phyloP scores from a whole-genome alignment of 1,140 invertebrate genomes.

The Sminthurinus signatus region DNA sequence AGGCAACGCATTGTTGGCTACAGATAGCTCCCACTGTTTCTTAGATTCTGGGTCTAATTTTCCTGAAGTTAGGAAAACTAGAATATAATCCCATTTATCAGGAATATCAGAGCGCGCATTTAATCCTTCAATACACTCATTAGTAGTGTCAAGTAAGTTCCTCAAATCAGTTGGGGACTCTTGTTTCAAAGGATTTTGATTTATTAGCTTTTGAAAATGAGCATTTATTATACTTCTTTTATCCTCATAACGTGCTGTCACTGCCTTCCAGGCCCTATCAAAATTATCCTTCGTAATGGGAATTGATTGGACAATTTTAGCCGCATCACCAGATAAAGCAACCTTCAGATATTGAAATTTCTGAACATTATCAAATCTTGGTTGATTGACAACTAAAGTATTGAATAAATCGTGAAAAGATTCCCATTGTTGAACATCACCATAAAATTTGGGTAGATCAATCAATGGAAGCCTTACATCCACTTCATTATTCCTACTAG shows the following conservation, averaged over 20 bases:
- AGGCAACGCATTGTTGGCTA: background rate
- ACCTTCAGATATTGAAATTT: conserved; percentile 19
- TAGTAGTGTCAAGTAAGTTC: conserved; percentile 1
- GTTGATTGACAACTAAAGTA: background rate
- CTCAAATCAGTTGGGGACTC: background rate
- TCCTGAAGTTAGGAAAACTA: background rate
- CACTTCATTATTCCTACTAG: no score
- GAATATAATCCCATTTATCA: background rate
- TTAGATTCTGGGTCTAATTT: background rate
- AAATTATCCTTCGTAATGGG: conserved; percentile 13
- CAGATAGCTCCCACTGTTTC: background rate
- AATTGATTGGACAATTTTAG: background rate
- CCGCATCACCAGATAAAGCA: background rate
- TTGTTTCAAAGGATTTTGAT: background rate
- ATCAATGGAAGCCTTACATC: background rate
- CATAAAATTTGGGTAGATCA: background rate
- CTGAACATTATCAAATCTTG: background rate
- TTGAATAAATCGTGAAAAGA: background rate
- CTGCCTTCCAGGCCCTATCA: conserved; percentile 1
- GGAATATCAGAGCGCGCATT: background rate
- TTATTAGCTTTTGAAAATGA: background rate
- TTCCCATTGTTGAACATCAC: background rate
- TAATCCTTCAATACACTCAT: background rate
- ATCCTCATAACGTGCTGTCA: background rate
- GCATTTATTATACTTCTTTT: background rate